Conservation (phyloP, 2,113 vertebrate genomes). For the Solea solea region DNA sequence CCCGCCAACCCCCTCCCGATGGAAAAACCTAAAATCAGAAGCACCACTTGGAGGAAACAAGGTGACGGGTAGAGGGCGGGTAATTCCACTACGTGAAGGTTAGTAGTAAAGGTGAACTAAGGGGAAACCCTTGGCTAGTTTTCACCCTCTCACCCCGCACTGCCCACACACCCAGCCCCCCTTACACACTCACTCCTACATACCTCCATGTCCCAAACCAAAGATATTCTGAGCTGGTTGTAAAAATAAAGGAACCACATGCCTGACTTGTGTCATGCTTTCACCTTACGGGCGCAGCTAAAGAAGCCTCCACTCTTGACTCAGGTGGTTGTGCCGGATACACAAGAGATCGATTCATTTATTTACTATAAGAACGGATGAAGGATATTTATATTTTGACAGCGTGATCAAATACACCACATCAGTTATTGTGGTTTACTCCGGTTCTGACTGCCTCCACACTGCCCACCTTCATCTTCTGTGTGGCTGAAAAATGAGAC, state of each 20-base stretch:
- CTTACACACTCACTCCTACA: constrained; percentile 15
- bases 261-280: constrained; percentile 61
- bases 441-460: constrained; percentile 7
- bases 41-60: neutral
- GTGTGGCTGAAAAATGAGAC: neutral
- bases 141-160: neutral
- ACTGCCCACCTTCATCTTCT: constrained; percentile 5
- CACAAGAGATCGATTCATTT: constrained; percentile 27
- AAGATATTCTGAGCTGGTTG: constrained; percentile 53
- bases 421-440: constrained; percentile 18
- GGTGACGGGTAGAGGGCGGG: neutral
- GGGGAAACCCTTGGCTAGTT: constrained; percentile 55
- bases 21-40: constrained; percentile 29
- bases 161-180: neutral
- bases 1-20: neutral
- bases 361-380: constrained; percentile 3
- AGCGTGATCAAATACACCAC: constrained; percentile 21
- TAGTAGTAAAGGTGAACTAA: constrained; percentile 6
- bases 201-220: constrained; percentile 22
- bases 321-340: constrained; percentile 8
- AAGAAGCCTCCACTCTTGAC: neutral
- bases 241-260: constrained; percentile 61
- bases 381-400: constrained; percentile 39
- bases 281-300: constrained; percentile 48
- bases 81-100: constrained; percentile 22